Evolutionary conservation across 53 echinoderm and acorn worm genomes (phyloP).

Genomic region (Apostichopus leukothele): DNA sequence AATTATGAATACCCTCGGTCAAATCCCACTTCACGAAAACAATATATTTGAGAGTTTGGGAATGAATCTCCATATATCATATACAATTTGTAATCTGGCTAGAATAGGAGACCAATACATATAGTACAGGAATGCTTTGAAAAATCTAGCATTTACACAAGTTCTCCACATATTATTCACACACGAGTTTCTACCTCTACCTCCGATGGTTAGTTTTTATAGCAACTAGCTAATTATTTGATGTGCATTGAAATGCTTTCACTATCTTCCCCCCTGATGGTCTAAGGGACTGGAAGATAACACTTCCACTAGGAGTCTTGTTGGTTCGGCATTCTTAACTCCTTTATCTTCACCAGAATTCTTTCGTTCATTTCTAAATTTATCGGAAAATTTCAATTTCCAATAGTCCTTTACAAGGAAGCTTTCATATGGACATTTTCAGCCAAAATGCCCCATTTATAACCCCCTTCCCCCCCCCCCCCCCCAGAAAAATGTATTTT

Average conservation of each 20-base stretch:
- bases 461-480: no score
- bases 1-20: no score
- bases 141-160: no score
- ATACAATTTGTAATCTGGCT: no score
- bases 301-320: constrained; percentile 27
- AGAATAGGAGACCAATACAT: no score
- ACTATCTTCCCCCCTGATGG: constrained; percentile 14
- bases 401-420: constrained; percentile 14
- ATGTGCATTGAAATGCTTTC: constrained; percentile 24
- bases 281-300: background rate
- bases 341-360: background rate
- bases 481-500: no score
- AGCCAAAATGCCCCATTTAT: no score
- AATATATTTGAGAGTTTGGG: no score
- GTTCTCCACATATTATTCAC: background rate
- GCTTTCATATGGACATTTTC: no score
- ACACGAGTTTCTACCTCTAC: constrained; percentile 6
- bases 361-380: constrained; percentile 22
- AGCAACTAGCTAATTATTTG: background rate
- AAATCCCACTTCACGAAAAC: no score
- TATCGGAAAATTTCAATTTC: constrained; percentile 33
- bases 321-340: background rate
- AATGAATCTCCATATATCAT: no score
- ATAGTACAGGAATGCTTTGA: no score
- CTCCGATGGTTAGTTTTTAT: background rate